Percentiles rank a stretch among this genome's conserved stretches.
Evolutionary conservation across 2,888 invertebrate genomes (phyloP).

Genomic region (Terebella lapidaria): DNA sequence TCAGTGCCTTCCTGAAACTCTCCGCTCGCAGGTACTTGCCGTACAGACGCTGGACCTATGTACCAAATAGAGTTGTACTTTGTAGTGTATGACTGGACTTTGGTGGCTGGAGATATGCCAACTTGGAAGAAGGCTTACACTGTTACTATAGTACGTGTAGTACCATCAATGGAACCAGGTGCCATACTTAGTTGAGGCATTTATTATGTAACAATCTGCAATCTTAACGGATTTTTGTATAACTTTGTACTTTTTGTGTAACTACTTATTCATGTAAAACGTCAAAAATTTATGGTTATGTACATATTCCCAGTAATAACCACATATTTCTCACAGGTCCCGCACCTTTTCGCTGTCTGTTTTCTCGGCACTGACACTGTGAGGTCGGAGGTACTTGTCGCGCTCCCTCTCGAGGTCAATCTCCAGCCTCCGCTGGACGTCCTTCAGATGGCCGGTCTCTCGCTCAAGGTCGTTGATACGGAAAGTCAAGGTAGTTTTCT

Average conservation of each 20-base stretch:
- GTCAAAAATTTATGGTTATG: no score
- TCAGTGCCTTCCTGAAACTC: constrained; percentile 79
- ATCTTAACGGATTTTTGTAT: no score
- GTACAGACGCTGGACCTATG: constrained; percentile 45
- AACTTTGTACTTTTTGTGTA: no score
- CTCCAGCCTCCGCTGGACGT: constrained; percentile 19
- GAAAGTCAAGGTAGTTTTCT: constrained; percentile 37
- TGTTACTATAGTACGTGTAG: not conserved
- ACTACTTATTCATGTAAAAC: no score
- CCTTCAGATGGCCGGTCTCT: constrained; percentile 33
- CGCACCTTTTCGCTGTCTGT: constrained; percentile 37
- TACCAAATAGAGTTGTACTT: not conserved
- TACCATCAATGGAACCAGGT: no score
- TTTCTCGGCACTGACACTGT: constrained; percentile 24
- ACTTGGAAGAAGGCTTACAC: not conserved
- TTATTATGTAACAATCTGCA: no score
- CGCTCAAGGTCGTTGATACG: constrained; percentile 41
- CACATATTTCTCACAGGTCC: no score
- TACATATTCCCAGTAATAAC: not conserved
- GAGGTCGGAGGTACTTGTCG: constrained; percentile 26
- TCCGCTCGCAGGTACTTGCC: constrained; percentile 71
- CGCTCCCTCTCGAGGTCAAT: constrained; percentile 36
- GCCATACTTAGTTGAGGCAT: no score
- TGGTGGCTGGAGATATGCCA: not conserved
- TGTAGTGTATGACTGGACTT: not conserved